Percentiles rank a stretch among this genome's conserved stretches.
Conservation (phyloP, 30 jellyfish, hydroid and myxozoan genomes). For the Aurelia sp. region DNA sequence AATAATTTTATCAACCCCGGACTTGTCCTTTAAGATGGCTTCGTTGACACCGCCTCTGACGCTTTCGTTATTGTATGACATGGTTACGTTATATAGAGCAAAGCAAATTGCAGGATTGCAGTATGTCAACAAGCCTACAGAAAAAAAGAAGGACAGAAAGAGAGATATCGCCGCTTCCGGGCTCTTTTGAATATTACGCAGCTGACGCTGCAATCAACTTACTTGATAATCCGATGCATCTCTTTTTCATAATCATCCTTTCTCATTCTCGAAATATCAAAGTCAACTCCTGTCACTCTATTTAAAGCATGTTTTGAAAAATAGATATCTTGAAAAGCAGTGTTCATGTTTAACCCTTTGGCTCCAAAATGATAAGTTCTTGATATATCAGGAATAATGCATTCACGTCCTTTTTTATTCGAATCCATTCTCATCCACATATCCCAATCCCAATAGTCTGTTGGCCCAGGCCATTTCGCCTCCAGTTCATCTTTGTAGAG, state of each 20-base stretch:
- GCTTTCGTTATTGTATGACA: no score
- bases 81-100: no score
- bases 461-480: slow-evolving; percentile 85
- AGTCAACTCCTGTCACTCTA: slow-evolving; percentile 71
- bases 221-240: slow-evolving; percentile 70
- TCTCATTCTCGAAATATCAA: slow-evolving; percentile 64
- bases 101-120: no score
- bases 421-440: slow-evolving; percentile 94
- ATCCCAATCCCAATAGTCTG: slow-evolving; percentile 96
- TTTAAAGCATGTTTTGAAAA: slow-evolving; percentile 85
- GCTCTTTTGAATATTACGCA: no score
- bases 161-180: no score
- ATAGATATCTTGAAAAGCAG: slow-evolving; percentile 75
- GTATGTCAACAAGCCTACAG: no score
- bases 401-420: slow-evolving; percentile 96
- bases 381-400: slow-evolving; percentile 96
- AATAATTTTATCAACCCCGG: no score
- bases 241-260: slow-evolving; percentile 83
- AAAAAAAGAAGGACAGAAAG: no score
- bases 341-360: slow-evolving; percentile 84
- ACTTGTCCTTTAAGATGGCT: no score
- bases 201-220: neutral
- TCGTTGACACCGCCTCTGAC: no score
- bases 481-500: slow-evolving; percentile 82
- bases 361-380: slow-evolving; percentile 99